Evolutionary conservation across 2,888 invertebrate genomes (phyloP).

Genomic region (Agrochola macilenta): DNA sequence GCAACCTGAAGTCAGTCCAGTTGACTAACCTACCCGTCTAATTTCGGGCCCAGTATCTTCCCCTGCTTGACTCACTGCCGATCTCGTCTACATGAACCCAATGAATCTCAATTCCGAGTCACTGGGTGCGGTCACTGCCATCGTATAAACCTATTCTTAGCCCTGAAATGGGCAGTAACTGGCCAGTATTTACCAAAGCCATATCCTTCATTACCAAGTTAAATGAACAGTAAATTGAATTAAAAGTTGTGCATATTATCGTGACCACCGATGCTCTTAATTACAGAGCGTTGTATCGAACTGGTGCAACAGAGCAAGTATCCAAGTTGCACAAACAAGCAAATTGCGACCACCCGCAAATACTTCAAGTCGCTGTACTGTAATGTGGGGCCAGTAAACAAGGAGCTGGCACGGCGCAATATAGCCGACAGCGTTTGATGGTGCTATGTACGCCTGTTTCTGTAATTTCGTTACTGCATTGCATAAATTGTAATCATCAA

Average conservation of each 20-base stretch:
- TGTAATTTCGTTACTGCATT: not conserved
- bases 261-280: slow-evolving; percentile 47
- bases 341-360: slow-evolving; percentile 46
- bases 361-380: slow-evolving; percentile 41
- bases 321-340: slow-evolving; percentile 46
- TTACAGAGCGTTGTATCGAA: slow-evolving; percentile 48
- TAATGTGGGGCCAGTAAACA: slow-evolving; percentile 31
- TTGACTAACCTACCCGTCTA: too few relatives aligned
- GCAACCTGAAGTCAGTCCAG: too few relatives aligned
- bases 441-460: not conserved
- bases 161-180: not conserved
- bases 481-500: not conserved
- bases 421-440: not conserved
- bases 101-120: too few relatives aligned
- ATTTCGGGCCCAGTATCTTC: too few relatives aligned
- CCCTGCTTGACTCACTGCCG: too few relatives aligned
- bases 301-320: slow-evolving; percentile 29
- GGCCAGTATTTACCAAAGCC: not conserved
- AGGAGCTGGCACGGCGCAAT: not conserved
- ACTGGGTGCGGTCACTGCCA: too few relatives aligned
- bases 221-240: slow-evolving; percentile 25
- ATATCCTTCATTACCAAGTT: slow-evolving; percentile 6
- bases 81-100: too few relatives aligned
- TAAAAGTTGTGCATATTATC: slow-evolving; percentile 50
- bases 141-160: not conserved